Conservation (phyloP, 2,797 vertebrate species). For the Acestrorhynchus altus region DNA sequence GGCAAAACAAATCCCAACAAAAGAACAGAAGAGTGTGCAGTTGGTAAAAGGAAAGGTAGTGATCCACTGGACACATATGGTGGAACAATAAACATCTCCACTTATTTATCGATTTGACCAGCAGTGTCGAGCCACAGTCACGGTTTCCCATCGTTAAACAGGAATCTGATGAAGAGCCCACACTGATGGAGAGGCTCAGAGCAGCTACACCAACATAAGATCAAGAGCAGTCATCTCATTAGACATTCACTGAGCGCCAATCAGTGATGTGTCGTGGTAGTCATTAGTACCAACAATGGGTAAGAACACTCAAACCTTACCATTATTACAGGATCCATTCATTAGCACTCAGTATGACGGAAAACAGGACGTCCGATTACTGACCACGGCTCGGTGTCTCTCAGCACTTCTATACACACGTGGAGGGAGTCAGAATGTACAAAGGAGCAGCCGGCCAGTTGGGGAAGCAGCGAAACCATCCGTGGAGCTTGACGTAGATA, state of each 20-base stretch:
- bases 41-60: background rate
- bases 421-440: conserved; percentile 46
- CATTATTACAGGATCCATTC: background rate
- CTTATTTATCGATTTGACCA: conserved; percentile 36
- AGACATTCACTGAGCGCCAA: background rate
- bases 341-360: background rate
- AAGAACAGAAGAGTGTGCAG: too few relatives aligned
- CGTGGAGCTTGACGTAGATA: background rate
- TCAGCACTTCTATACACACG: conserved; percentile 64
- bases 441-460: background rate
- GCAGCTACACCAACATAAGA: background rate
- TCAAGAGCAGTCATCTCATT: background rate
- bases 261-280: background rate
- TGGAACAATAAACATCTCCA: conserved; percentile 6
- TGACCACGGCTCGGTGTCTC: conserved; percentile 59
- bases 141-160: background rate
- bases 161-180: background rate
- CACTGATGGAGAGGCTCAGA: background rate
- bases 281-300: background rate
- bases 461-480: background rate
- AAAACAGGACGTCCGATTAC: conserved; percentile 4
- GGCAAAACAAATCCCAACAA: background rate
- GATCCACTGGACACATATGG: too few relatives aligned
- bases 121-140: conserved; percentile 36
- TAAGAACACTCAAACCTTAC: background rate